Percentiles rank a stretch among this genome's conserved stretches.
phyloP scores from a whole-genome alignment of 2,797 vertebrate species.

The Coracias cyanogaster region DNA sequence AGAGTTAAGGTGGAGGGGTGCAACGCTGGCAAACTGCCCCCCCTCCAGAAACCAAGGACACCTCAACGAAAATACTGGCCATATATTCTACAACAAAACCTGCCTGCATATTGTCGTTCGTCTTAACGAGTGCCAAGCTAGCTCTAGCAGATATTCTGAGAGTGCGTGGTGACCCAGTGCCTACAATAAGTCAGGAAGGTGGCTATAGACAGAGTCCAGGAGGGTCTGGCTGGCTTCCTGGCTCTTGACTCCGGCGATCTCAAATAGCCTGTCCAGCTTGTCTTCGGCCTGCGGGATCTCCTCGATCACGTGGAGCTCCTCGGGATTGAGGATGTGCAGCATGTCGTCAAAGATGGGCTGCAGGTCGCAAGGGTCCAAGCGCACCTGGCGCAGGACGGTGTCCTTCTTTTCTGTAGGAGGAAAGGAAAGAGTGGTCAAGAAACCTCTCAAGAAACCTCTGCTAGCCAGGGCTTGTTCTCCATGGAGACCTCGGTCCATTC shows the following conservation, averaged over 20 bases:
- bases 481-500: background rate
- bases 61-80: constrained; percentile 77
- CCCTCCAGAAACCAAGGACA: constrained; percentile 59
- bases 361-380: constrained; percentile 95
- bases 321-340: constrained; percentile 95
- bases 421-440: background rate
- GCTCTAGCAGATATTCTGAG: constrained; percentile 69
- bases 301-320: constrained; percentile 92
- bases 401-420: constrained; percentile 92
- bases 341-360: constrained; percentile 98
- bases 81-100: constrained; percentile 69
- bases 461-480: background rate
- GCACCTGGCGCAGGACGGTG: constrained; percentile 95
- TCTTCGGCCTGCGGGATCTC: constrained; percentile 93
- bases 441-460: background rate
- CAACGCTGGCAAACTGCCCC: constrained; percentile 57
- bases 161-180: constrained; percentile 38
- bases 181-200: constrained; percentile 94
- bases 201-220: constrained; percentile 96
- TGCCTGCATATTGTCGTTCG: constrained; percentile 46
- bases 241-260: constrained; percentile 96
- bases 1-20: constrained; percentile 50
- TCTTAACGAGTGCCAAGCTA: constrained; percentile 69
- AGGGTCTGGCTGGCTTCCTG: constrained; percentile 98
- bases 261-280: constrained; percentile 93